These are phyloP conservation scores for Oceanites oceanicus DNA, from an alignment of 2,113 vertebrate genomes.

Conservation along the genomic window DNA sequence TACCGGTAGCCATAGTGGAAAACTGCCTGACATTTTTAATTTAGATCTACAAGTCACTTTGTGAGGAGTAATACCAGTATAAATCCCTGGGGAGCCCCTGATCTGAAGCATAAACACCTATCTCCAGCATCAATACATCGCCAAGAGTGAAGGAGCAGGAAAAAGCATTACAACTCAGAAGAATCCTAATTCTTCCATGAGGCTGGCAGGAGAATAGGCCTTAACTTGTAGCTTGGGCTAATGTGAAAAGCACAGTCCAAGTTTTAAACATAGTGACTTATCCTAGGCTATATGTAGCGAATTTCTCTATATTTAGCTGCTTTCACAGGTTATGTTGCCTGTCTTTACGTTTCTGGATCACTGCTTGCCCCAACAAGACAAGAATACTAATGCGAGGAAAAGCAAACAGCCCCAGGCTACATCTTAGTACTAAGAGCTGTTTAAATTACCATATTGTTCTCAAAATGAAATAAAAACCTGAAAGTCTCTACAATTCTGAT, in stretches of 20 bases:
- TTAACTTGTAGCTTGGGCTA: neutral
- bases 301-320: conserved; percentile 20
- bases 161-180: neutral
- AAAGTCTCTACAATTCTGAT: neutral
- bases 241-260: neutral
- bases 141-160: neutral
- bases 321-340: neutral
- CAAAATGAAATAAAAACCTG: neutral
- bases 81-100: neutral
- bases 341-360: conserved; percentile 6
- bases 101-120: neutral
- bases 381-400: conserved; percentile 5
- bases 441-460: neutral
- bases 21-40: neutral
- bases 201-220: neutral
- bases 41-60: neutral
- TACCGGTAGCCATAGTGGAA: neutral
- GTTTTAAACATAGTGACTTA: neutral
- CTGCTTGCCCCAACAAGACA: conserved; percentile 1
- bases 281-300: neutral
- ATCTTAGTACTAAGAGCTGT: neutral
- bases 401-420: conserved; percentile 9
- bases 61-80: neutral
- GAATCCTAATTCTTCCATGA: neutral
- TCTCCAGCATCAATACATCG: neutral